Conservation (phyloP, 2,797 vertebrate genomes). For the Petrocephalus schoutedeni region DNA sequence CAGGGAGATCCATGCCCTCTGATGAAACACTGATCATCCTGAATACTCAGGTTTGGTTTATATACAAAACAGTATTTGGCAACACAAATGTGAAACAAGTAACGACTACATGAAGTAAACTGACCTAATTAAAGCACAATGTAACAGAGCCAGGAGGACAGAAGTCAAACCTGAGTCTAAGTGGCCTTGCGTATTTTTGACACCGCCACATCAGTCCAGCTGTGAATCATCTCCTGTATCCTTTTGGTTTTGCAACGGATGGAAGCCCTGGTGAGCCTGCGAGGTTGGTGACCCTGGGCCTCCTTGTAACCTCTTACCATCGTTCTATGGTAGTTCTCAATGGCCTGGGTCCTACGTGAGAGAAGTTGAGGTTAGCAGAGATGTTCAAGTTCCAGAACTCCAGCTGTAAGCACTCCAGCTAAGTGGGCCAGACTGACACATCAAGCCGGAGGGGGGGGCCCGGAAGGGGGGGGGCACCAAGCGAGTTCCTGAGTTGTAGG, state of each 20-base stretch:
- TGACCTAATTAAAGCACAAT: neutral
- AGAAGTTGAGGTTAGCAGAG: neutral
- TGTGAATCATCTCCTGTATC: slow-evolving; percentile 51
- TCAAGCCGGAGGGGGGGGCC: neutral
- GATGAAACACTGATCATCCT: neutral
- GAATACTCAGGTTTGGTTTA: neutral
- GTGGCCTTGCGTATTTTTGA: slow-evolving; percentile 53
- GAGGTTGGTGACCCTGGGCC: slow-evolving; percentile 25
- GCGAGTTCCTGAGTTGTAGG: neutral
- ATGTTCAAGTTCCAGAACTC: neutral
- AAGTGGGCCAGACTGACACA: neutral
- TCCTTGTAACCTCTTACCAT: slow-evolving; percentile 57
- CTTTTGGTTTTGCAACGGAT: slow-evolving; percentile 49
- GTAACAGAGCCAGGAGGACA: neutral
- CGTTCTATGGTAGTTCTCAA: slow-evolving; percentile 36
- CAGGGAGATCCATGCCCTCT: neutral
- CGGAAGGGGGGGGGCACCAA: neutral
- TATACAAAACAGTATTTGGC: neutral
- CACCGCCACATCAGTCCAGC: slow-evolving; percentile 56
- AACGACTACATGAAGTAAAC: neutral
- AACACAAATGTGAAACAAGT: neutral
- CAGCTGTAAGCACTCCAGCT: neutral
- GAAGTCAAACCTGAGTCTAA: slow-evolving; percentile 27
- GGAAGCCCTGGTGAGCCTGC: slow-evolving; percentile 56
- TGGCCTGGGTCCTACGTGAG: slow-evolving; percentile 41